Base-by-base conservation (phyloP, 2,888 invertebrate genomes). In the Sceliomorpha sp. region DNA sequence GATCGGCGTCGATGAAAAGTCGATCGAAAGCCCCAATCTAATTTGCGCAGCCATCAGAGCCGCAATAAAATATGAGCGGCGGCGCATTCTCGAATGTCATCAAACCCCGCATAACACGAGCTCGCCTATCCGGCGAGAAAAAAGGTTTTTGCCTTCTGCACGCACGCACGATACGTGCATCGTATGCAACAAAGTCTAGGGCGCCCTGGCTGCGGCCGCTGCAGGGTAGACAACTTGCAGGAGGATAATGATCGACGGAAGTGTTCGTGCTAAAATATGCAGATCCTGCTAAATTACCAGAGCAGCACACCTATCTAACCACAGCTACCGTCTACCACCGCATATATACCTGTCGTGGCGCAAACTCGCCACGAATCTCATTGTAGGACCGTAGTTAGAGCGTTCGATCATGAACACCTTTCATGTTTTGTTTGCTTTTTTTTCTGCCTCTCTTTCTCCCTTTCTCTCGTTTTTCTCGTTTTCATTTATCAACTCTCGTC, bases 201-300 rank as follows among this genome's bases (percentile, higher is more conserved):
- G 62, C 71, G 59, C 56, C 40, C 31, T 68, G 50, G 68, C 63
- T 63, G 31, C 63, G 68, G 14, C 20, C 32, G 40, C 32, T 36
- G 72, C 74, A 73, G 74, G 75, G 73, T 80, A 81, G 70, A 63
- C 67, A 59, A 60, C 59, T 62, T 55, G 63, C 67, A 63, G 45
- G 47, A 76, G 82, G 86, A 87, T 87, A 87, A 87, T 84, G 83
- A 86, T 87, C 87, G 84, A 74, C 85, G 87, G 85, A 87, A 87
- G 87, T 83, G 85, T 83, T 85, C 87, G 87, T 84, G 87, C 79
- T 86, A 86, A 87, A 87, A 87, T 86, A 87, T 87, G 87, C 87
- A 87, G 86, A 86, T 85, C 83, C 82, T 64, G 80, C 73, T 81
- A 81, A 86, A 86, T 85, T 86, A 82, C 84, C 80, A 72, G 79